Percentiles rank a stretch among this genome's conserved stretches.
These are phyloP conservation scores for Stichodactyla helianthus DNA, from an alignment of 64 coral and sea anemone species.

Conservation along the genomic window DNA sequence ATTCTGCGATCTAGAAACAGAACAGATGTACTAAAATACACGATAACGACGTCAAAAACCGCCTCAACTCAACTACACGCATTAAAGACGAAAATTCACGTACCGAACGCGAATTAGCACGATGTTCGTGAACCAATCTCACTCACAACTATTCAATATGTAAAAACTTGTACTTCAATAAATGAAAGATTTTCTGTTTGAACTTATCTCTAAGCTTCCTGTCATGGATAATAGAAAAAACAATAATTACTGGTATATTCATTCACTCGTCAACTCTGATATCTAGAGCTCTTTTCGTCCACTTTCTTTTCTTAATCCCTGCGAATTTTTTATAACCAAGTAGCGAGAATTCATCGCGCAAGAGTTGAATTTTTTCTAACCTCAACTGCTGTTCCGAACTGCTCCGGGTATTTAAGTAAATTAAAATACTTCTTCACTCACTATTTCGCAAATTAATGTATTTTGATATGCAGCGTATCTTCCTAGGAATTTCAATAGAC, in stretches of 20 bases:
- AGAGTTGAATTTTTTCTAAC: background rate
- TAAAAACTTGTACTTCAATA: background rate
- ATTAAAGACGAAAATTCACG: background rate
- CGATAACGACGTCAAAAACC: background rate
- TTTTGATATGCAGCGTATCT: slow-evolving; percentile 32
- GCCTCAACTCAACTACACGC: background rate
- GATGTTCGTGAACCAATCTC: background rate
- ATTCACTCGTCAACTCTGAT: background rate
- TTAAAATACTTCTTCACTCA: slow-evolving; percentile 4
- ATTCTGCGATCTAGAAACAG: background rate
- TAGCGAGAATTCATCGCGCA: too few species aligned
- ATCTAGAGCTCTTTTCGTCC: too few species aligned
- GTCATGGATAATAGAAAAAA: slow-evolving; percentile 13
- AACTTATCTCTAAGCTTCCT: slow-evolving; percentile 12
- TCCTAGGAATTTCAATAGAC: slow-evolving; percentile 17
- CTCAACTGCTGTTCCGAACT: background rate
- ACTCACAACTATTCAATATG: background rate
- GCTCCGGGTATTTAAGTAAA: background rate
- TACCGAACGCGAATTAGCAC: background rate
- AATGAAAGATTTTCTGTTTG: slow-evolving; percentile 9
- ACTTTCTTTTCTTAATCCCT: too few species aligned
- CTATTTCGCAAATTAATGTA: slow-evolving; percentile 23
- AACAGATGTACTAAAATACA: slow-evolving; percentile 15
- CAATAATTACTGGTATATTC: slow-evolving; percentile 18
- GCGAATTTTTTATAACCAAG: too few species aligned